These are phyloP conservation scores for Ianthella basta DNA, from an alignment of 37 sponge, comb jelly and placozoan genomes.

Conservation along the genomic window DNA sequence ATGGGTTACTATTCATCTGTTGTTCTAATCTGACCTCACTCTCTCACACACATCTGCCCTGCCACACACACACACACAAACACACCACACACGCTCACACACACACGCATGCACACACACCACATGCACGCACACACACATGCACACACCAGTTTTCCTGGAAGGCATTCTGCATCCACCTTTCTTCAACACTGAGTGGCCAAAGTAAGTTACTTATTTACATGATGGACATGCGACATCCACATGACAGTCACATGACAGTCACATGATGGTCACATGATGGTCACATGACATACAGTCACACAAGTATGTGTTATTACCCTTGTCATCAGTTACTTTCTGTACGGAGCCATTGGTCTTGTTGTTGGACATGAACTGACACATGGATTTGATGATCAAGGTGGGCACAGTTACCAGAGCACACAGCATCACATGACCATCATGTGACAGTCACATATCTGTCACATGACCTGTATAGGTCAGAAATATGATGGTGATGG, in stretches of 20 bases:
- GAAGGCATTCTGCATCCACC: constrained; percentile 77
- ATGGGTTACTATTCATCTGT: too few species aligned
- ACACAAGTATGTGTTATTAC: neutral
- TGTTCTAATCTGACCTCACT: too few species aligned
- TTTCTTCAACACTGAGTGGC: constrained; percentile 68
- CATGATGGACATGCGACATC: neutral
- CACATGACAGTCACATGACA: too few species aligned
- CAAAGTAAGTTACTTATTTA: constrained; percentile 41
- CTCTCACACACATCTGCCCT: neutral
- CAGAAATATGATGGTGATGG: constrained; percentile 61
- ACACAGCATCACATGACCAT: neutral
- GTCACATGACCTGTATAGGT: too few species aligned
- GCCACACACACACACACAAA: neutral
- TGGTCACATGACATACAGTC: too few species aligned
- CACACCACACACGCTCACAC: neutral
- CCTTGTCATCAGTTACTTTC: constrained; percentile 23
- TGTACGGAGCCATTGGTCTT: constrained; percentile 71
- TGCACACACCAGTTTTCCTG: constrained; percentile 51
- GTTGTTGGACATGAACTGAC: constrained; percentile 78
- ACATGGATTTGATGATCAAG: constrained; percentile 81
- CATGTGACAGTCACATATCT: too few species aligned
- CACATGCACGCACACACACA: too few species aligned
- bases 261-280: too few species aligned
- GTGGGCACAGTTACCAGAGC: neutral
- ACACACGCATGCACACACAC: too few species aligned